These are phyloP conservation scores for Apamea sordens DNA, from an alignment of 2,888 invertebrate species.

Conservation along the genomic window DNA sequence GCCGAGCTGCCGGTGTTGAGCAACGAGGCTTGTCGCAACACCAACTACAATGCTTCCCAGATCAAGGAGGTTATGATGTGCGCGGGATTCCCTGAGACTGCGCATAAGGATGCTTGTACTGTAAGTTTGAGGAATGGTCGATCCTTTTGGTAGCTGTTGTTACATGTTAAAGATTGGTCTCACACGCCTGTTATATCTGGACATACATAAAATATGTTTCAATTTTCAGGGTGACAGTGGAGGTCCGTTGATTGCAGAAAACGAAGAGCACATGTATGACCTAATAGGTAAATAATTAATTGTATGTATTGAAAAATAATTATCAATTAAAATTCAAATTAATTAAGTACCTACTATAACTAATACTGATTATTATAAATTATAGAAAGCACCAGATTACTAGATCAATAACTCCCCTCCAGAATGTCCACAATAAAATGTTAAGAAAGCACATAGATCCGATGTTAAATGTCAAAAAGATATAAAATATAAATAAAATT, in stretches of 20 bases:
- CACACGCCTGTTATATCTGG: not conserved
- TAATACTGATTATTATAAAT: too few species aligned
- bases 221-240: conserved; percentile 93
- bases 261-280: conserved; percentile 93
- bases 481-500: too few species aligned
- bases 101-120: conserved; percentile 95
- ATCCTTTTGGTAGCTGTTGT: not conserved
- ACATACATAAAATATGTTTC: not conserved
- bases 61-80: conserved; percentile 97
- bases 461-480: too few species aligned
- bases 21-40: conserved; percentile 93
- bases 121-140: conserved; percentile 81
- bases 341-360: too few species aligned
- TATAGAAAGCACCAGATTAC: too few species aligned
- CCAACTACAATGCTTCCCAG: conserved; percentile 95
- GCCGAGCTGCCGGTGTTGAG: conserved; percentile 93
- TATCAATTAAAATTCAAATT: too few species aligned
- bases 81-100: conserved; percentile 93
- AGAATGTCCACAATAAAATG: too few species aligned
- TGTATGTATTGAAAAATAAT: too few species aligned
- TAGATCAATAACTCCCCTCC: too few species aligned
- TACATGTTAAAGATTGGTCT: not conserved
- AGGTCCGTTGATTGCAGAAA: conserved; percentile 93
- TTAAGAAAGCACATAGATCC: too few species aligned
- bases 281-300: conserved; percentile 91